Conservation (phyloP, 2,797 vertebrate species). For the Melopsittacus undulatus region DNA sequence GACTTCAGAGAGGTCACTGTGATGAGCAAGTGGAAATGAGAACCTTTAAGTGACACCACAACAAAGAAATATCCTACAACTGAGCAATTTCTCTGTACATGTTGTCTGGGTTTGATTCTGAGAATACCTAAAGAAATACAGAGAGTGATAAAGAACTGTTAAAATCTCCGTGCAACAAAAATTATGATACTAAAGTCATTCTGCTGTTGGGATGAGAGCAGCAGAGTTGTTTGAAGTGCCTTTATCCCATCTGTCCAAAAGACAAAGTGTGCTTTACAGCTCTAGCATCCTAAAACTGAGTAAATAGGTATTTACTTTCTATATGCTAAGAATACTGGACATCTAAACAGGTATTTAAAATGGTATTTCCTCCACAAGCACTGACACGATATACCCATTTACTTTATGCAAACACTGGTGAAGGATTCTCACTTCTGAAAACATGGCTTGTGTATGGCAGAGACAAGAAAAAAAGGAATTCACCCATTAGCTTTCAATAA, state of each 20-base stretch:
- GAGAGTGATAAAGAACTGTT: neutral
- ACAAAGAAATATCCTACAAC: neutral
- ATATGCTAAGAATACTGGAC: neutral
- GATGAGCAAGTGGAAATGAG: neutral
- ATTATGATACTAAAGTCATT: fast-evolving
- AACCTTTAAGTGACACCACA: neutral
- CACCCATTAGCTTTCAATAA: neutral
- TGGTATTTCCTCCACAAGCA: neutral
- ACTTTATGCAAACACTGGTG: neutral
- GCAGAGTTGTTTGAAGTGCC: neutral
- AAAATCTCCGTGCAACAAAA: neutral
- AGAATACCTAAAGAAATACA: neutral
- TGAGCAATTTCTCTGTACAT: neutral
- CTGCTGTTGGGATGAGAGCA: neutral
- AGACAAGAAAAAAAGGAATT: neutral
- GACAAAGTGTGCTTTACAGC: neutral
- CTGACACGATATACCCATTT: neutral
- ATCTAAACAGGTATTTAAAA: neutral
- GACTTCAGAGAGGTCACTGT: neutral
- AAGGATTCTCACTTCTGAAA: neutral
- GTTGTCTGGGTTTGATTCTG: neutral
- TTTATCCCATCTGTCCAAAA: neutral
- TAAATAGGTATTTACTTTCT: neutral
- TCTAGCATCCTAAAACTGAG: neutral
- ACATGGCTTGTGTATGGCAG: neutral